A percentile compares a stretch with the other conserved stretches of the same genome.
These are phyloP conservation scores for Lasioglossum figueresi DNA, from an alignment of 2,888 invertebrate species.

Conservation along the genomic window DNA sequence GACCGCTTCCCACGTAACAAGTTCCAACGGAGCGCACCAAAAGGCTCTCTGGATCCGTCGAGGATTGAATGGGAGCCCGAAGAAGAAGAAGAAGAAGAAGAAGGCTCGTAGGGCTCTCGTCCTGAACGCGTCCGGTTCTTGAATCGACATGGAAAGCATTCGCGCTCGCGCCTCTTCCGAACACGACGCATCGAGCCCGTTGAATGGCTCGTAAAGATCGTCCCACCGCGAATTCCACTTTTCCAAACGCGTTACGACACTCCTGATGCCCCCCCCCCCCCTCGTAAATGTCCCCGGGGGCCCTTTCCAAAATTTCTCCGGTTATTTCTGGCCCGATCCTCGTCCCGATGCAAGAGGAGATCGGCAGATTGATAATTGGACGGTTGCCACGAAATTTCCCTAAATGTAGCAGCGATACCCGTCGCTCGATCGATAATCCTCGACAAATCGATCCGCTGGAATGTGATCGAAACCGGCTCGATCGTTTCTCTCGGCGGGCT, in stretches of 20 bases:
- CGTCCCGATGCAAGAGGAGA: conserved; percentile 36
- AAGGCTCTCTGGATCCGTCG: not conserved
- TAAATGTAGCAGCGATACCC: not conserved
- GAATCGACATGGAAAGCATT: conserved; percentile 32
- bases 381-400: conserved; percentile 35
- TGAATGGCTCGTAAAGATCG: conserved; percentile 62
- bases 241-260: conserved; percentile 50
- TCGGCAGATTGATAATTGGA: conserved; percentile 62
- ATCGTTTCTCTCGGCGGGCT: not conserved
- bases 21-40: conserved; percentile 3
- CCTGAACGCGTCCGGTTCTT: conserved; percentile 6
- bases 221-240: conserved; percentile 47
- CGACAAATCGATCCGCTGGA: conserved; percentile 39
- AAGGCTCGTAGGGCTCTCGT: conserved; percentile 8
- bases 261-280: conserved; percentile 20
- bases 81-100: conserved; percentile 15
- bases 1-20: conserved; percentile 22
- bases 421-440: conserved; percentile 29
- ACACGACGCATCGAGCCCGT: conserved; percentile 55
- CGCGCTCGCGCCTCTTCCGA: conserved; percentile 24
- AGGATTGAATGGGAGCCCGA: conserved; percentile 5
- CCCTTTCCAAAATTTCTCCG: conserved; percentile 53
- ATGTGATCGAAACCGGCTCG: conserved; percentile 1
- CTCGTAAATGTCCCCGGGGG: conserved; percentile 59
- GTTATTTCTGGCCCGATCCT: conserved; percentile 28